phyloP scores from a whole-genome alignment of 2,888 invertebrate genomes.

The Falcaria lacertinaria region DNA sequence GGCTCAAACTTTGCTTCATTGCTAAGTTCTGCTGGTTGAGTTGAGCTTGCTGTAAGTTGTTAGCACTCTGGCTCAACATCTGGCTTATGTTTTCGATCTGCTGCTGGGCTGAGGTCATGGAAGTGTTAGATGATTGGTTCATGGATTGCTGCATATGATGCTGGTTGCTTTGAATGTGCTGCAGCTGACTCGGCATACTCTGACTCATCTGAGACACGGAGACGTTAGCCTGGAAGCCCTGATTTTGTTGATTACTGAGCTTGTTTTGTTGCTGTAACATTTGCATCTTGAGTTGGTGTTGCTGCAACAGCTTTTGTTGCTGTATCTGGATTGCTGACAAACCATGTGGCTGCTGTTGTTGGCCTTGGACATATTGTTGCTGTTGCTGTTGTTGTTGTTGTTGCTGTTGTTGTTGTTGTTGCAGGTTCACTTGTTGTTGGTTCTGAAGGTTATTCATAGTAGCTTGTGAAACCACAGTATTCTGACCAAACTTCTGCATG shows the following conservation, averaged over 20 bases:
- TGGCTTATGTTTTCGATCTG: constrained; percentile 82
- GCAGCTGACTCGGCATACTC: constrained; percentile 59
- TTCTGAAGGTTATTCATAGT: constrained; percentile 46
- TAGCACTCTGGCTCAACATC: constrained; percentile 73
- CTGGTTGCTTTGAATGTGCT: constrained; percentile 61
- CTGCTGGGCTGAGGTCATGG: constrained; percentile 81
- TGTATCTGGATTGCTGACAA: constrained; percentile 70
- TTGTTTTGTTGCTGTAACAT: constrained; percentile 63
- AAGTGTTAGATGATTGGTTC: constrained; percentile 52
- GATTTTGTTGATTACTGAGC: constrained; percentile 43
- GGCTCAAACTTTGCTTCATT: constrained; percentile 64
- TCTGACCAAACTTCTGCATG: constrained; percentile 66
- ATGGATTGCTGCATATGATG: constrained; percentile 67
- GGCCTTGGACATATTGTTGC: constrained; percentile 44
- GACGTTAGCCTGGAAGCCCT: constrained; percentile 64
- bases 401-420: constrained; percentile 43
- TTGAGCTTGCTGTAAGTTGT: constrained; percentile 68
- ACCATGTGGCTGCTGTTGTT: constrained; percentile 62
- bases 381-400: constrained; percentile 25
- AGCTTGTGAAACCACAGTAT: constrained; percentile 54
- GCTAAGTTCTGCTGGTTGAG: constrained; percentile 65
- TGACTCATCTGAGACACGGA: constrained; percentile 67
- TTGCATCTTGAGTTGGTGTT: constrained; percentile 78
- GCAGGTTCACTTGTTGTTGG: constrained; percentile 59
- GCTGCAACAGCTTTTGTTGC: constrained; percentile 79